Evolutionary conservation across 2,888 invertebrate species (phyloP).

Genomic region (Hipparchia sbordonii): DNA sequence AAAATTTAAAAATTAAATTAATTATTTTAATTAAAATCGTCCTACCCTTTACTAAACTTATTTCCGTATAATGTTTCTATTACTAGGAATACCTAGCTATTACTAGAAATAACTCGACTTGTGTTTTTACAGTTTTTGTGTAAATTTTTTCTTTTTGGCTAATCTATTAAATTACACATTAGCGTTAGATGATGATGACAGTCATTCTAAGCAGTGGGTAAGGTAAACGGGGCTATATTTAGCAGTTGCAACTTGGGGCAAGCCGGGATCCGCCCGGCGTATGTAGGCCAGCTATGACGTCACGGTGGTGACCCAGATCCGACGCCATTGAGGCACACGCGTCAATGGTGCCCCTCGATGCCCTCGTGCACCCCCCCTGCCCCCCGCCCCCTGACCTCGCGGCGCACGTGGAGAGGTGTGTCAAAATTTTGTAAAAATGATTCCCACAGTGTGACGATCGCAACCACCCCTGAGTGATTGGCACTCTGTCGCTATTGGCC

Average conservation of each 20-base stretch:
- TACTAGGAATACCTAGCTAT: neutral
- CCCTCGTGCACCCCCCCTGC: constrained; percentile 44
- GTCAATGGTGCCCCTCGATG: constrained; percentile 73
- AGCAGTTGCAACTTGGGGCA: constrained; percentile 63
- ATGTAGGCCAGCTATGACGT: constrained; percentile 80
- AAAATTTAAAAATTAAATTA: too few relatives aligned
- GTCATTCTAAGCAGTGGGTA: constrained; percentile 46
- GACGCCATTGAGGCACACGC: constrained; percentile 79
- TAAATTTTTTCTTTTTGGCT: too few relatives aligned
- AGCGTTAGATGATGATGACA: neutral
- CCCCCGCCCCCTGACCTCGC: constrained; percentile 47
- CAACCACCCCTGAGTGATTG: too few relatives aligned
- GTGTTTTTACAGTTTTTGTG: too few relatives aligned
- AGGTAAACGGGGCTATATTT: constrained; percentile 54
- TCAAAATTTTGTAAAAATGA: constrained; percentile 27
- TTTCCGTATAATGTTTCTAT: neutral
- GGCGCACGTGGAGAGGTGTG: constrained; percentile 46
- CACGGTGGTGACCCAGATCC: constrained; percentile 75
- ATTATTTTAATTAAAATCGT: too few relatives aligned
- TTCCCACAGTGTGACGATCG: too few relatives aligned
- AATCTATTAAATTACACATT: too few relatives aligned
- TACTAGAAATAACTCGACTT: neutral
- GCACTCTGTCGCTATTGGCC: too few relatives aligned
- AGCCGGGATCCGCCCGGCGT: constrained; percentile 69
- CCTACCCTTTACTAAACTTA: too few relatives aligned